Percentiles rank a stretch among this genome's conserved stretches.
Evolutionary conservation across 1,140 invertebrate species (phyloP).

Genomic region (Panagrolaimus sp.): DNA sequence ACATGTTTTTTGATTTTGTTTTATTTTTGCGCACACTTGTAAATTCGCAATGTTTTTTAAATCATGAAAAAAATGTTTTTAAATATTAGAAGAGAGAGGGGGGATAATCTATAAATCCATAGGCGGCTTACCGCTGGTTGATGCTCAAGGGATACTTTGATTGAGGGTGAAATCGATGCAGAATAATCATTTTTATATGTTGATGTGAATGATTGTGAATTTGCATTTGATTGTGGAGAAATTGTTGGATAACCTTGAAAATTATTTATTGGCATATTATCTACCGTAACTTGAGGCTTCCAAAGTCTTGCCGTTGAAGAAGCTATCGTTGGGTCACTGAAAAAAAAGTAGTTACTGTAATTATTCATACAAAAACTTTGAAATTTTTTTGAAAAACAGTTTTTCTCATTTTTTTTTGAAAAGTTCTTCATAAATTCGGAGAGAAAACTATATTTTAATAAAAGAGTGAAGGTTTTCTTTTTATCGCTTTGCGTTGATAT

Average conservation of each 20-base stretch:
- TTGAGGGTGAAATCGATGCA: background rate
- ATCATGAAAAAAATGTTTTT: no score
- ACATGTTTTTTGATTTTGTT: no score
- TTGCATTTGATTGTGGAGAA: slow-evolving; percentile 3
- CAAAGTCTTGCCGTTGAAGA: background rate
- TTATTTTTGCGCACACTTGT: no score
- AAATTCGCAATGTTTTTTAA: no score
- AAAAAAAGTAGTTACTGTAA: background rate
- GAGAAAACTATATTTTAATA: no score
- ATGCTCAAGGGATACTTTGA: slow-evolving; percentile 15
- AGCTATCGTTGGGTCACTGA: background rate
- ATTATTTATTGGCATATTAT: background rate
- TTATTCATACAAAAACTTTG: background rate
- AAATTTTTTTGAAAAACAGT: background rate
- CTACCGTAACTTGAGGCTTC: slow-evolving; percentile 3
- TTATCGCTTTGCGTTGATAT: no score
- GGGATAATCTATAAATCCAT: no score
- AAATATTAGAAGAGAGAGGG: no score
- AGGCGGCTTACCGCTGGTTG: background rate
- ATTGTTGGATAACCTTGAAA: no score
- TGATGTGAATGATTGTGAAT: background rate
- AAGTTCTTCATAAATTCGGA: no score
- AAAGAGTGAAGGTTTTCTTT: no score
- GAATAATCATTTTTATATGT: background rate
- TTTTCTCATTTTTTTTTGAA: slow-evolving; percentile 5